phyloP scores from a whole-genome alignment of 2,797 vertebrate species.

The Tenualosa ilisha region DNA sequence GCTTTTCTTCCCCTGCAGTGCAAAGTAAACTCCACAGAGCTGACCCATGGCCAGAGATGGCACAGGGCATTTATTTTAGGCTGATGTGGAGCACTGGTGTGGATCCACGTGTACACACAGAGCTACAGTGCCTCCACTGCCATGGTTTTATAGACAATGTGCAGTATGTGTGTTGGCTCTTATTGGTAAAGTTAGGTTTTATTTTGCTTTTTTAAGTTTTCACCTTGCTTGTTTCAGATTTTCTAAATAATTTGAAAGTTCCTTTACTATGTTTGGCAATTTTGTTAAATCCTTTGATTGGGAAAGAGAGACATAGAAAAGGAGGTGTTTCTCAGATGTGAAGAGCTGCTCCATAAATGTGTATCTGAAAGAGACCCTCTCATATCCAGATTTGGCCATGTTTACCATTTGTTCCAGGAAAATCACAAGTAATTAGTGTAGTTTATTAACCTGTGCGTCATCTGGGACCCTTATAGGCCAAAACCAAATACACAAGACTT shows the following conservation, averaged over 20 bases:
- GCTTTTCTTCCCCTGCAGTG: not conserved
- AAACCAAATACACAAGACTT: no score
- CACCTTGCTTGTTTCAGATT: not conserved
- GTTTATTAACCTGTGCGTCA: not conserved
- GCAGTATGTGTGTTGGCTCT: not conserved
- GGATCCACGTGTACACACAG: not conserved
- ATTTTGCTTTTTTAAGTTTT: not conserved
- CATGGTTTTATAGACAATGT: not conserved
- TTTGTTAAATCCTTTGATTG: not conserved
- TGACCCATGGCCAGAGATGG: not conserved
- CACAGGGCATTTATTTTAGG: not conserved
- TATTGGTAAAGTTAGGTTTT: not conserved
- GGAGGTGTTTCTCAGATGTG: not conserved
- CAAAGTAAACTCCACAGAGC: slow-evolving; percentile 6
- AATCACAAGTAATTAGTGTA: not conserved
- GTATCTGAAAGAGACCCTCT: not conserved
- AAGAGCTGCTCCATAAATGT: not conserved
- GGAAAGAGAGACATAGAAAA: not conserved
- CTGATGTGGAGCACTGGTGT: not conserved
- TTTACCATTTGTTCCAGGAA: not conserved
- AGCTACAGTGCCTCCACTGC: not conserved
- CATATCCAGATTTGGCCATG: not conserved
- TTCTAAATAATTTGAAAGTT: not conserved
- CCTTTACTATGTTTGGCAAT: no score
- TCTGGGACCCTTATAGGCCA: not conserved